These are phyloP conservation scores for Lacerta bilineata DNA, from an alignment of 2,797 vertebrate species.

Conservation along the genomic window DNA sequence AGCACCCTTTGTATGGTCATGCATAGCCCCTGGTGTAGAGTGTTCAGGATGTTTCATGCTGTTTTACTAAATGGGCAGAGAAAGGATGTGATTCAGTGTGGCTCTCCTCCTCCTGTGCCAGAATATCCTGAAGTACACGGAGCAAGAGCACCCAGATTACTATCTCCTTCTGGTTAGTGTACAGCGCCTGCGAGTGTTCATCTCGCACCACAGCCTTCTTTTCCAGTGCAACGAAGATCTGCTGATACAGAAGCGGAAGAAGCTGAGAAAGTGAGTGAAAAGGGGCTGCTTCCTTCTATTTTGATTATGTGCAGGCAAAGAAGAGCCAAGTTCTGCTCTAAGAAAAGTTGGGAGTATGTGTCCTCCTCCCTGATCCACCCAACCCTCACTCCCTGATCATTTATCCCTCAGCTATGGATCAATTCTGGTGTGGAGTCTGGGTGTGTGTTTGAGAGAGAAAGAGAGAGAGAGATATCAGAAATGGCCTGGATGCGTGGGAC, in stretches of 20 bases:
- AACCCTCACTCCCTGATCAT: too few species aligned
- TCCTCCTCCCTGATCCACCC: too few species aligned
- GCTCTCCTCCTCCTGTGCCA: slow-evolving; percentile 71
- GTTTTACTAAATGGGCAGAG: not conserved
- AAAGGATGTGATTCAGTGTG: slow-evolving; percentile 29
- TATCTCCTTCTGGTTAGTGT: slow-evolving; percentile 94
- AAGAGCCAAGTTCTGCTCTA: too few species aligned
- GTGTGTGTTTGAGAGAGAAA: too few species aligned
- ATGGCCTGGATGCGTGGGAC: too few species aligned
- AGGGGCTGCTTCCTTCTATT: too few species aligned
- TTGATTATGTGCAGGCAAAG: too few species aligned
- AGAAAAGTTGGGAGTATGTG: too few species aligned
- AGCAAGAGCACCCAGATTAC: slow-evolving; percentile 95
- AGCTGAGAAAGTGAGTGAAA: slow-evolving; percentile 89
- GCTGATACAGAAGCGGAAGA: slow-evolving; percentile 91
- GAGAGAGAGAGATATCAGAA: too few species aligned
- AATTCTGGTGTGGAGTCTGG: too few species aligned
- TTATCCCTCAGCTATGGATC: too few species aligned
- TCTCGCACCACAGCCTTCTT: slow-evolving; percentile 91
- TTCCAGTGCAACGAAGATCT: slow-evolving; percentile 95
- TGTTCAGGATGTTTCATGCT: not conserved
- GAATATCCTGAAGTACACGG: slow-evolving; percentile 93
- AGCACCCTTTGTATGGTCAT: not conserved
- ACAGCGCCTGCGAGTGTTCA: slow-evolving; percentile 93
- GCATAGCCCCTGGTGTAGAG: not conserved